Percentiles rank a stretch among this genome's conserved stretches.
Conservation (phyloP, 92 coral and sea anemone species). For the Siderastrea radians region DNA sequence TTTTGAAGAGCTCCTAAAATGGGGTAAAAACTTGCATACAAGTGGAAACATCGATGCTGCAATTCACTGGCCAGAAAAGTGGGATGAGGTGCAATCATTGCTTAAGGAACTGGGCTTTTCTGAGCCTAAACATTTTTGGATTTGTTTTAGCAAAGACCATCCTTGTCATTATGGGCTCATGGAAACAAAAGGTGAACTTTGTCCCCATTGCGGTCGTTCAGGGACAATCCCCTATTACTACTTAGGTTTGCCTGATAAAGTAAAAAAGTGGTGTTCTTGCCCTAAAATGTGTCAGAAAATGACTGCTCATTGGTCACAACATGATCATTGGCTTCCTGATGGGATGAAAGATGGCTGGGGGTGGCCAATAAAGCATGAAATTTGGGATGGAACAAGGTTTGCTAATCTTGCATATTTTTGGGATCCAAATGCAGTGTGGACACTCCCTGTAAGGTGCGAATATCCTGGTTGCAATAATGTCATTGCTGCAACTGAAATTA, state of each 20-base stretch:
- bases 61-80: slow-evolving; percentile 66
- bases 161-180: slow-evolving; percentile 74
- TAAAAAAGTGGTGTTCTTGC: slow-evolving; percentile 69
- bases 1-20: slow-evolving; percentile 61
- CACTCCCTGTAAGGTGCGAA: too few species aligned
- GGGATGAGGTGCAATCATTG: slow-evolving; percentile 60
- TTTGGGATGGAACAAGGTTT: slow-evolving; percentile 87
- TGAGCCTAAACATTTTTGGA: slow-evolving; percentile 76
- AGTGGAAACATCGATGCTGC: slow-evolving; percentile 51
- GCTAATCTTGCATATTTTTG: too few species aligned
- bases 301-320: slow-evolving; percentile 79
- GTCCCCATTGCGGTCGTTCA: slow-evolving; percentile 69
- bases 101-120: slow-evolving; percentile 63
- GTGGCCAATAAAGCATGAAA: slow-evolving; percentile 65
- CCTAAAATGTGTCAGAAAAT: slow-evolving; percentile 78
- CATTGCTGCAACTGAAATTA: too few species aligned
- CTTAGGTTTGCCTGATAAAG: slow-evolving; percentile 75
- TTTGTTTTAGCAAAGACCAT: slow-evolving; percentile 68
- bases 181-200: slow-evolving; percentile 63
- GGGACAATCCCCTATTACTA: slow-evolving; percentile 79
- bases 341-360: slow-evolving; percentile 58
- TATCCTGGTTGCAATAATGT: too few species aligned
- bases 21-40: slow-evolving; percentile 55
- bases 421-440: too few species aligned
- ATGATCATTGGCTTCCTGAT: slow-evolving; percentile 80